Evolutionary conservation across 2,797 vertebrate species (phyloP).

Genomic region (Gallinago stenura): DNA sequence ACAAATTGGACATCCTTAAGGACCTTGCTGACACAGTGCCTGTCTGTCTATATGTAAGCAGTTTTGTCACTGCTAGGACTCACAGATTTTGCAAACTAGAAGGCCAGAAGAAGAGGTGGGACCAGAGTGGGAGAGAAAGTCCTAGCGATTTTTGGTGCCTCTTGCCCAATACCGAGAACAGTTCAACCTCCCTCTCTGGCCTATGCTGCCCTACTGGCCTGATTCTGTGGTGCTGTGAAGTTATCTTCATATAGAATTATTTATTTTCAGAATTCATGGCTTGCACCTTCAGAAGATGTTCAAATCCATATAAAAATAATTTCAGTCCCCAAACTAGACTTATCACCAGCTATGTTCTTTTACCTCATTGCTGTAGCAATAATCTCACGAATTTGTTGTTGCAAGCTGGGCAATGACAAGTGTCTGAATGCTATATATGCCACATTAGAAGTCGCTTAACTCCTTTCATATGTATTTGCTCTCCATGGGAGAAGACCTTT

Average conservation of each 20-base stretch:
- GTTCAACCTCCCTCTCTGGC: fast-evolving
- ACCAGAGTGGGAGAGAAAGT: neutral
- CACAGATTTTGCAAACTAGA: neutral
- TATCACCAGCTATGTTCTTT: neutral
- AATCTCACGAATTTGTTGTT: neutral
- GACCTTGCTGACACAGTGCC: neutral
- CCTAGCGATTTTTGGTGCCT: neutral
- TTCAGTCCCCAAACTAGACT: neutral
- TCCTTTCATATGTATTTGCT: neutral
- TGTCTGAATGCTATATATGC: neutral
- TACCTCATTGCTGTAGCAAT: neutral
- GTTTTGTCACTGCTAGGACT: neutral
- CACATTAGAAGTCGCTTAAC: neutral
- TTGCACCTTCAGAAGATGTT: neutral
- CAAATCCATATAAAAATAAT: neutral
- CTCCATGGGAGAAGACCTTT: neutral
- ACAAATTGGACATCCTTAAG: neutral
- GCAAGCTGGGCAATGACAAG: neutral
- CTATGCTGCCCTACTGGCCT: fast-evolving
- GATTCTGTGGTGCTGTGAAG: fast-evolving
- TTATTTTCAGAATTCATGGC: neutral
- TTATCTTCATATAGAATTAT: neutral
- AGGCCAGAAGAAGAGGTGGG: neutral
- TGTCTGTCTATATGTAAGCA: neutral
- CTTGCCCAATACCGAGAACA: neutral